Base-by-base conservation (phyloP, 2,113 vertebrate species). In the Grammomys surdaster region DNA sequence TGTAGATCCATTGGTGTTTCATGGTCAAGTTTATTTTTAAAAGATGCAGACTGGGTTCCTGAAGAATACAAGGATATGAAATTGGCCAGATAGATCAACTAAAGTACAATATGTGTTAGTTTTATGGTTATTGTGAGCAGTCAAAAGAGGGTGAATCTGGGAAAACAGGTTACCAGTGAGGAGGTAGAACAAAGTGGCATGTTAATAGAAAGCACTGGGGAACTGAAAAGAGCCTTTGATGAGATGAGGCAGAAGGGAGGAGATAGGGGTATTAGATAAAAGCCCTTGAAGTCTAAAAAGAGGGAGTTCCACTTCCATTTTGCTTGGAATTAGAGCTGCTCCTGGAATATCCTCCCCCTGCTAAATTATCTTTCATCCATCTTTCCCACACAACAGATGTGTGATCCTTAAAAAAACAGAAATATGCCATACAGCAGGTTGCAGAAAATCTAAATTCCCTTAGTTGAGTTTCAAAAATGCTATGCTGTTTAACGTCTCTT, bases 71-170 rank as follows among this genome's bases (percentile, higher is more conserved):
- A 93, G 81, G 13, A 56, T 60, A 48, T 94, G 76, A 46, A 81
- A 73, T 93, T 78, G 26, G 4, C 88, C 73, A 73, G 73, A 58
- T 51, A 94, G 58, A 95, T 96, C 76, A 63, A 89, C 93, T 94
- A 96, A 80, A 95, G 65, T 82, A 31, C 2, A 70, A 67, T 91
- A 36, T n/a, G 46, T 91, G 75, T 43, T 95, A 91, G 60, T n/a
- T 96, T 95, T 63, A 77, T 95, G 89, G 86, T 92, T 96, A 96
- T 95, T 89, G 78, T 95, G 89, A 91, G 17, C 31, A 87, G 91
- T 94, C 60, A 91, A 91, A 92, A 92, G 75, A 94, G 24, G n/a
- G 24, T 87, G 80, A 88, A 58, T 89, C 75, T 87, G 54, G 86
- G 82, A 96, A 94, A 91, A 72, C 11, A 82, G 63, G 48, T 96